Evolutionary conservation across 2,888 invertebrate species (phyloP), one percentile per base, ranked within the genome.

Genomic region (Erebia aethiops): DNA sequence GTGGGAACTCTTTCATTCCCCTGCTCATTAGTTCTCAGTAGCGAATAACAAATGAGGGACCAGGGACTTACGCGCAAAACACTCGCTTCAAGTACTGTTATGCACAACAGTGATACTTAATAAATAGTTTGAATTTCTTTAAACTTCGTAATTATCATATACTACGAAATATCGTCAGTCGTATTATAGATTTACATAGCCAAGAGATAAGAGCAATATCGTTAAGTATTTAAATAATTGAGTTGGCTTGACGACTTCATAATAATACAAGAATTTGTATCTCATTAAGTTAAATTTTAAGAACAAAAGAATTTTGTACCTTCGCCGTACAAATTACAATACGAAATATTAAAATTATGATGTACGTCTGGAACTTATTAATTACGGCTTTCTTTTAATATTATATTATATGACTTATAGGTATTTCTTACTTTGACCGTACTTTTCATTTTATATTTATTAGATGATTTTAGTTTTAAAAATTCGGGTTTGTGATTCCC

Each of bases 231-330:
- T 56, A 63, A 62, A 69, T 69, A 69, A 69, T 63, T 69, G 43
- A 62, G 61, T 62, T 62, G 56, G n/a, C 61, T 26, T 62, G 21
- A 46, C 26, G 68, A 46, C 57, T 69, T 64, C 49, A 56, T 54
- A 5, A 35, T 35, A 35, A 35, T 61, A 49, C 18, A 58, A 18
- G 52, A 68, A 60, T 69, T 69, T 35, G 57, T 69, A 64, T 46
- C 63, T 64, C 63, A 69, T 69, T 58, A 69, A 46, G 43, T 41
- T 51, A 49, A 14, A 14, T 57, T 49, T 64, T 57, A 57, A 26
- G 63, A 57, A 64, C 63, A 69, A 69, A 64, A 57, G 35, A 64
- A 64, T 58, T n/a, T 67, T 35, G 26, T 56, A 63, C 49, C 49
- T 62, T 14, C 21, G 9, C 49, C 21, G 49, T 62, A 11, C 10